Evolutionary conservation across 2,113 vertebrate species (phyloP), one percentile per base, ranked within the genome.

Genomic region (Erythrocercus mccallii): DNA sequence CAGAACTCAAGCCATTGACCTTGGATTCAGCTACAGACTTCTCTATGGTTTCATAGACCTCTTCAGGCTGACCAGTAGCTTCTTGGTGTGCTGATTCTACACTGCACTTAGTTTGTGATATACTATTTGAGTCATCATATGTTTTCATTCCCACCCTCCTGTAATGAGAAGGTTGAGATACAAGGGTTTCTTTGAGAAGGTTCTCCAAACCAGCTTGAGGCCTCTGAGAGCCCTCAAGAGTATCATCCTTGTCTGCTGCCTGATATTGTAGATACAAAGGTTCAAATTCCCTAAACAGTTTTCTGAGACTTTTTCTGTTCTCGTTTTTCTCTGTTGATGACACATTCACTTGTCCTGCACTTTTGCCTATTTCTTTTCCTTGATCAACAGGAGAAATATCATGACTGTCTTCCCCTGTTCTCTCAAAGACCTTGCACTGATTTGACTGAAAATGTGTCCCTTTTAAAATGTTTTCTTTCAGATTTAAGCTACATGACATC

Each of bases 11-110:
- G 35, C 38, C 47, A 40, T 23, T 77, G 25, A 33, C 31, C 25
- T n/a, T 82, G n/a, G 64, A 20, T 53, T 7, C 31, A 42, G 37
- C 77, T 48, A 83, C 9, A n/a, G 64, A 95, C 47, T 92, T 94
- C 56, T 71, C 96, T 58, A 45, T n/a, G 28, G 24, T 86, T 58
- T 97, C 97, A 82, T 4, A 51, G 37, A 97, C 69, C 74, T 97
- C 95, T 93, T 96, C 87, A 70, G 53, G 65, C 30, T 68, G 48
- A 57, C 16, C 19, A 27, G 15, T 25, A 79, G 54, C 24, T 65
- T 90, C 74, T 30, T 86, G 92, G 78, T 2, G 7, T 42, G 23
- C 27, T 53, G 73, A 62, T 33, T 70, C 44, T 66, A 45, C 10
- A 6, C 10, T 62, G 60, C 12, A 68, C 7, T 19, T 51, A 23